Evolutionary conservation across 2,797 vertebrate genomes (phyloP).

Genomic region (Acipenser ruthenus): DNA sequence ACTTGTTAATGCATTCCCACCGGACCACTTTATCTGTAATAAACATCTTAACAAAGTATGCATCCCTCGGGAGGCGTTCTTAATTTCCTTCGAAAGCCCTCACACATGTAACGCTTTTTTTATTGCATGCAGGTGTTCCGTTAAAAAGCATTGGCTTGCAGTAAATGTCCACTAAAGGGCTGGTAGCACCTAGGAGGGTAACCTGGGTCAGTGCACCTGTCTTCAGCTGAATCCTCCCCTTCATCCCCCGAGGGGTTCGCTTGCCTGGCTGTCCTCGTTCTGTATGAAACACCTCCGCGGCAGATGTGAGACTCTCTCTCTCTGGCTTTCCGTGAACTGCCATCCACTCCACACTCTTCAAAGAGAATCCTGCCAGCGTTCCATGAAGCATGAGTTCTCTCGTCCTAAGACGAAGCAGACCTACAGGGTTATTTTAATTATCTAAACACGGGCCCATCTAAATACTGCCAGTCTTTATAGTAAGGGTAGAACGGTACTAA

Average conservation of each 20-base stretch:
- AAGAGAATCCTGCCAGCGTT: too few species aligned
- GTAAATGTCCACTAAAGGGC: constrained; percentile 94
- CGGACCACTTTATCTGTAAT: constrained; percentile 95
- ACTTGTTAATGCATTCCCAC: constrained; percentile 91
- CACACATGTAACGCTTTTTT: constrained; percentile 76
- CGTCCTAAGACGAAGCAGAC: too few species aligned
- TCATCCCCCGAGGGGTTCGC: constrained; percentile 25
- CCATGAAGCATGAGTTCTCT: too few species aligned
- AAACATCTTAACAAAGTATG: constrained; percentile 95
- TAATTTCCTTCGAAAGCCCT: constrained; percentile 82
- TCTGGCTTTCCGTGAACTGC: too few species aligned
- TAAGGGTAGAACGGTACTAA: too few species aligned
- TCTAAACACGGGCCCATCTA: too few species aligned
- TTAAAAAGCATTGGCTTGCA: constrained; percentile 77
- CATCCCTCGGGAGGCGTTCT: constrained; percentile 80
- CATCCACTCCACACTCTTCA: too few species aligned
- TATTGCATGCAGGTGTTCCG: constrained; percentile 94
- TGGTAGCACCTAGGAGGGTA: constrained; percentile 80
- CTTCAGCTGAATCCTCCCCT: constrained; percentile 48
- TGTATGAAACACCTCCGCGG: neutral
- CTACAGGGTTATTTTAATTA: too few species aligned
- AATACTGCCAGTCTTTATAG: too few species aligned
- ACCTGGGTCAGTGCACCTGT: constrained; percentile 88
- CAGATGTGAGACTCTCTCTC: too few species aligned
- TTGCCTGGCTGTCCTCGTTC: constrained; percentile 28